These are phyloP conservation scores for Tachystola acroxantha DNA, from an alignment of 2,888 invertebrate genomes.

Conservation along the genomic window DNA sequence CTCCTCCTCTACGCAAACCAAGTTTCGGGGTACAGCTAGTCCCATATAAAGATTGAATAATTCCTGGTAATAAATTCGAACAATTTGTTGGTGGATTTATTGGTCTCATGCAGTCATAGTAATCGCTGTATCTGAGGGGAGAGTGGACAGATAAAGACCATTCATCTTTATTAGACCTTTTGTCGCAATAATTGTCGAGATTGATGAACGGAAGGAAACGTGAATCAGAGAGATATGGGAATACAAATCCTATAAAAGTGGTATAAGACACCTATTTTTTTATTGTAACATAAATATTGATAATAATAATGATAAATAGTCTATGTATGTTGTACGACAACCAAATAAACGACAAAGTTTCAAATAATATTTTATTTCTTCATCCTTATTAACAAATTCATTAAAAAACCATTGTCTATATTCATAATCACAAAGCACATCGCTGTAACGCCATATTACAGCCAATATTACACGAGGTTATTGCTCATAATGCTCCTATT, in stretches of 20 bases:
- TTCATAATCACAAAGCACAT: conserved; percentile 27
- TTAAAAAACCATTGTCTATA: conserved; percentile 32
- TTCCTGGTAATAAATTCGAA: too few species aligned
- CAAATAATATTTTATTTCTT: conserved; percentile 20
- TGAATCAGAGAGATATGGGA: not conserved
- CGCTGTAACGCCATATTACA: conserved; percentile 7
- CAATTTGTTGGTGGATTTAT: too few species aligned
- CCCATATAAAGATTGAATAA: too few species aligned
- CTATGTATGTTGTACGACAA: too few species aligned
- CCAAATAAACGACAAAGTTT: not conserved
- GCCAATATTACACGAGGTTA: not conserved
- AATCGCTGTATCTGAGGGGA: not conserved
- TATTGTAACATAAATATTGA: too few species aligned
- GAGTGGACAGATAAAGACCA: not conserved
- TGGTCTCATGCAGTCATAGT: too few species aligned
- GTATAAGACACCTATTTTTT: too few species aligned
- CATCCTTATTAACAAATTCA: conserved; percentile 41
- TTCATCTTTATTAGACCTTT: conserved; percentile 1
- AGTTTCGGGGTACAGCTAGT: too few species aligned
- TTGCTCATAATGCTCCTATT: too few species aligned
- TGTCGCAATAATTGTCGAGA: not conserved
- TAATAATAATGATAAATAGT: too few species aligned
- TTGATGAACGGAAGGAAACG: not conserved
- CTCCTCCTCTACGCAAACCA: too few species aligned
- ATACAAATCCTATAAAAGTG: too few species aligned